Evolutionary conservation across 2,113 vertebrate species (phyloP), one percentile per base, ranked within the genome.

Genomic region (Telmatochromis sp.): DNA sequence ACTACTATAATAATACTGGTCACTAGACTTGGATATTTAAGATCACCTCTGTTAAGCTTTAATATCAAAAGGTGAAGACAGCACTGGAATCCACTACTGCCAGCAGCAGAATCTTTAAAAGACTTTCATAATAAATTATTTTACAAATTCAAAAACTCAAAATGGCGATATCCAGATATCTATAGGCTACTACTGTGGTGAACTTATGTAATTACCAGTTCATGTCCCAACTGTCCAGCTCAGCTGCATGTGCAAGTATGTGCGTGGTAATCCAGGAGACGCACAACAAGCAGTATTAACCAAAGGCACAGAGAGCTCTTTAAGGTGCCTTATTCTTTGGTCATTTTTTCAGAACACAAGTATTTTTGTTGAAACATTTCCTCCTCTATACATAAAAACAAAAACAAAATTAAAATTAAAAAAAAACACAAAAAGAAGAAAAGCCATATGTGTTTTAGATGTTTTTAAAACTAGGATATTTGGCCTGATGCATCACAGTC

Each of bases 271-370:
- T 42, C 53, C 80, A 54, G 23, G 13, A 53, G 45, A 89, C 2
- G 4, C 83, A 87, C 84, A 87, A 51, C 33, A 33, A 51, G 6
- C 81, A 87, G 87, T 75, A 58, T 88, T 51, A 91, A 93, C 92
- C 89, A 93, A 93, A 94, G 93, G 92, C 92, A 95, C 93, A 86
- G 83, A 84, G 58, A 88, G 89, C 54, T 87, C 23, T 51, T 86
- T 54, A 90, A 80, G 89, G 87, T 94, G 93, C 94, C 93, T 95
- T 95, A 94, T 26, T 78, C 60, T 85, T 65, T 60, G 45, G 57
- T 89, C 84, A 80, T 57, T 57, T 54, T 81, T 54, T 55, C 73
- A 80, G 3, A 82, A 57, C 28, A 5, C 37, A 82, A 23, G 23
- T 71, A 40, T 71, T 80, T 57, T 71, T 21, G 33, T 83, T 87